A percentile compares a stretch with the other conserved stretches of the same genome.
These are phyloP conservation scores for Drosophila micromelanica DNA, from an alignment of 1,140 invertebrate genomes.

Conservation along the genomic window DNA sequence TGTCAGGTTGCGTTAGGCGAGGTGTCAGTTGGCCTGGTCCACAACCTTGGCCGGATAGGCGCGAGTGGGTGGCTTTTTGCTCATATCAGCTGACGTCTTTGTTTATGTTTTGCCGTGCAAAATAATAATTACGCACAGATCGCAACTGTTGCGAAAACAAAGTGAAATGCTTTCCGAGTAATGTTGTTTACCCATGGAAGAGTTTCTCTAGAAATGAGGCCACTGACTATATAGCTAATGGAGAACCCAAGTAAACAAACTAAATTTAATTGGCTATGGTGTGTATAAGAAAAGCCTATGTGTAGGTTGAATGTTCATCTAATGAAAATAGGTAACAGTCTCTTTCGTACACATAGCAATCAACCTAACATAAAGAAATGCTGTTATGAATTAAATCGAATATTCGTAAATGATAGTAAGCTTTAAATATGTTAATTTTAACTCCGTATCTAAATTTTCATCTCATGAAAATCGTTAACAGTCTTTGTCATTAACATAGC, in stretches of 20 bases:
- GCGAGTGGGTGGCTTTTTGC: conserved; percentile 34
- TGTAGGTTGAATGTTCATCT: neutral
- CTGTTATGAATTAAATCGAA: too few species aligned
- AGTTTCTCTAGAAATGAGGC: conserved; percentile 12
- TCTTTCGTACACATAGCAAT: too few species aligned
- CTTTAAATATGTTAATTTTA: too few species aligned
- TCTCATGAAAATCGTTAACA: neutral
- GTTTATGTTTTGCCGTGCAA: conserved; percentile 53
- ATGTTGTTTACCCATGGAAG: conserved; percentile 23
- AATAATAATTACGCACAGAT: conserved; percentile 65
- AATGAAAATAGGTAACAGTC: neutral
- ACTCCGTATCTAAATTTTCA: too few species aligned
- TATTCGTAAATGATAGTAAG: too few species aligned
- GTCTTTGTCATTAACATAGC: neutral
- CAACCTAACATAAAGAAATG: too few species aligned
- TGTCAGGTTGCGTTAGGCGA: conserved; percentile 58
- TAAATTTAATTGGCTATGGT: neutral
- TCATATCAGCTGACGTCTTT: conserved; percentile 71
- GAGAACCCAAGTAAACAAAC: conserved; percentile 14
- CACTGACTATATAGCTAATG: conserved; percentile 10
- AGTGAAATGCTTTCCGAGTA: neutral
- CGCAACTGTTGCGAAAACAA: conserved; percentile 48
- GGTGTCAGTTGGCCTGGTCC: conserved; percentile 56
- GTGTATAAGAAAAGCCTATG: neutral
- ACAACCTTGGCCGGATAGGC: conserved; percentile 19